These are phyloP conservation scores for Dipus sagitta DNA, from an alignment of 2,797 vertebrate species.

Conservation along the genomic window DNA sequence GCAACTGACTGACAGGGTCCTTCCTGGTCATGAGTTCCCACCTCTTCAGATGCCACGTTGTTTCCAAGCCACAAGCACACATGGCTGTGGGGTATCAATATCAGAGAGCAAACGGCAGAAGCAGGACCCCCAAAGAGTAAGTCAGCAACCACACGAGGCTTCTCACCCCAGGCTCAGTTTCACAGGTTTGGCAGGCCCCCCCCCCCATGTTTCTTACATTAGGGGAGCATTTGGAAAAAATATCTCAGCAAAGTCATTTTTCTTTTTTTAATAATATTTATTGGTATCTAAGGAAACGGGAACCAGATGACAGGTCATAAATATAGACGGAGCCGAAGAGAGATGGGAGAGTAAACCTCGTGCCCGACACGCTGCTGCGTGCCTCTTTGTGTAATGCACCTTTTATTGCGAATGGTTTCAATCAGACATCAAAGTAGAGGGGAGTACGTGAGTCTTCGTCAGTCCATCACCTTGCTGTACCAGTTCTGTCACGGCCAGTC, in stretches of 20 bases:
- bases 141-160: constrained; percentile 63
- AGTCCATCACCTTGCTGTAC: background rate
- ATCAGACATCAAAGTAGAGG: background rate
- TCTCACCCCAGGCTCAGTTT: constrained; percentile 60
- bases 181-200: constrained; percentile 65
- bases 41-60: background rate
- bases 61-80: constrained; percentile 66
- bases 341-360: background rate
- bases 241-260: constrained; percentile 64
- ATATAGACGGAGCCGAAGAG: background rate
- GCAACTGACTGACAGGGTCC: background rate
- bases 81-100: constrained; percentile 3
- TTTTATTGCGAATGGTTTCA: background rate
- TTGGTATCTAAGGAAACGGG: constrained; percentile 70
- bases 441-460: background rate
- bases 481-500: background rate
- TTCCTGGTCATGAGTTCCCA: background rate
- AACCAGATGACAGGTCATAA: constrained; percentile 47
- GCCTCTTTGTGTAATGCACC: background rate
- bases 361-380: background rate
- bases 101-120: constrained; percentile 44
- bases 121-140: constrained; percentile 14
- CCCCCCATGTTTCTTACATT: constrained; percentile 22
- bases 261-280: constrained; percentile 72
- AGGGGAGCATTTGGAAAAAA: constrained; percentile 50